phyloP scores from a whole-genome alignment of 2,113 vertebrate genomes.

The Brachypteracias leptosomus region DNA sequence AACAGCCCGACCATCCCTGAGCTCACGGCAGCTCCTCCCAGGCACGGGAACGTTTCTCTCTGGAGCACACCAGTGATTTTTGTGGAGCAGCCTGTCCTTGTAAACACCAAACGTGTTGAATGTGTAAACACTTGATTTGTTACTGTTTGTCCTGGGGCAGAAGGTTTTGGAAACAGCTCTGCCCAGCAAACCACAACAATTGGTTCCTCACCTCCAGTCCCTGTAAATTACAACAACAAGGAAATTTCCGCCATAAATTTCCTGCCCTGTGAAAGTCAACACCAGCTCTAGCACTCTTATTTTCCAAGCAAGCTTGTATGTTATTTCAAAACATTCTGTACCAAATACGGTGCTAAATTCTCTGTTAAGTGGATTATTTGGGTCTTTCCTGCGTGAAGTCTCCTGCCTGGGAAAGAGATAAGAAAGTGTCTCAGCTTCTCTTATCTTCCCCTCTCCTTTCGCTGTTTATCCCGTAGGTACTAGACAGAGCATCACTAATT shows the following conservation, averaged over 20 bases:
- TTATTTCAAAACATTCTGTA: neutral
- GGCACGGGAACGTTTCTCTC: neutral
- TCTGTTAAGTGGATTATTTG: neutral
- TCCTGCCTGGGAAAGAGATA: neutral
- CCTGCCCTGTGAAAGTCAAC: neutral
- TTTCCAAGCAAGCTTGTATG: neutral
- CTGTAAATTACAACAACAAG: rapidly evolving
- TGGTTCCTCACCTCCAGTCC: neutral
- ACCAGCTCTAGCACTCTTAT: neutral
- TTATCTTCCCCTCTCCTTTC: neutral
- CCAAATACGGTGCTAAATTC: neutral
- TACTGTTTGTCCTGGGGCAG: neutral
- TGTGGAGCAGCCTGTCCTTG: neutral
- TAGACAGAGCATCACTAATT: neutral
- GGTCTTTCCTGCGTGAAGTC: neutral
- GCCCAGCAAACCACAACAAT: neutral
- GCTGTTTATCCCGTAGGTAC: neutral
- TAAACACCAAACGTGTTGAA: neutral
- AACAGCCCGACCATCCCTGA: rapidly evolving
- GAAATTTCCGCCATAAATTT: neutral
- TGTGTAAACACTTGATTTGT: neutral
- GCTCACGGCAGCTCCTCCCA: neutral
- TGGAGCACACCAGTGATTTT: rapidly evolving
- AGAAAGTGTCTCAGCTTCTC: neutral
- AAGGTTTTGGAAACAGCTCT: neutral